phyloP scores from a whole-genome alignment of 1,140 invertebrate genomes.

The Cotesia chilonis region DNA sequence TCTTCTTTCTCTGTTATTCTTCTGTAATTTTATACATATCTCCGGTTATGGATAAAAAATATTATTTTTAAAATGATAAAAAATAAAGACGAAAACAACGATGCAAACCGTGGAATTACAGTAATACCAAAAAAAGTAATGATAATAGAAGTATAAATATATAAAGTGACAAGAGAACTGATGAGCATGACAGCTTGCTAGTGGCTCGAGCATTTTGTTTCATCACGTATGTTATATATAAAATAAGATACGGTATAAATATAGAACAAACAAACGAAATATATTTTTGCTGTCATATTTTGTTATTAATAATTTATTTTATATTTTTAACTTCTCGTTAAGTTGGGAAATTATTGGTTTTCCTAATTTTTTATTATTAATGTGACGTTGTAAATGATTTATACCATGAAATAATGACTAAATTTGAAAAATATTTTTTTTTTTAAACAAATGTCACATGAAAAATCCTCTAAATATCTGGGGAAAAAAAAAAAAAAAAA shows the following conservation, averaged over 20 bases:
- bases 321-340: too few relatives aligned
- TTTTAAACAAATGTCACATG: too few relatives aligned
- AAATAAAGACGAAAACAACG: not conserved
- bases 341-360: too few relatives aligned
- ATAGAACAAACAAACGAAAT: not conserved
- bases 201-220: constrained; percentile 20
- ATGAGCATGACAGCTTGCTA: constrained; percentile 16
- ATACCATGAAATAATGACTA: too few relatives aligned
- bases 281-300: not conserved
- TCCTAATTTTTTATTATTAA: too few relatives aligned
- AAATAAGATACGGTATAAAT: not conserved
- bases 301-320: too few relatives aligned
- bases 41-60: not conserved
- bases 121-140: not conserved
- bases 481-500: too few relatives aligned
- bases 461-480: too few relatives aligned
- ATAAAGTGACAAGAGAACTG: constrained; percentile 9
- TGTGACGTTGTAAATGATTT: too few relatives aligned
- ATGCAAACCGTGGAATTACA: not conserved
- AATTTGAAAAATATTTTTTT: too few relatives aligned
- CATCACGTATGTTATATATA: not conserved
- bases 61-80: not conserved
- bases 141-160: not conserved
- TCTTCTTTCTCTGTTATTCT: not conserved
- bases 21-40: not conserved